Percentiles rank a stretch among this genome's conserved stretches.
Evolutionary conservation across 92 coral and sea anemone genomes (phyloP).

Genomic region (Porites cylindrica): DNA sequence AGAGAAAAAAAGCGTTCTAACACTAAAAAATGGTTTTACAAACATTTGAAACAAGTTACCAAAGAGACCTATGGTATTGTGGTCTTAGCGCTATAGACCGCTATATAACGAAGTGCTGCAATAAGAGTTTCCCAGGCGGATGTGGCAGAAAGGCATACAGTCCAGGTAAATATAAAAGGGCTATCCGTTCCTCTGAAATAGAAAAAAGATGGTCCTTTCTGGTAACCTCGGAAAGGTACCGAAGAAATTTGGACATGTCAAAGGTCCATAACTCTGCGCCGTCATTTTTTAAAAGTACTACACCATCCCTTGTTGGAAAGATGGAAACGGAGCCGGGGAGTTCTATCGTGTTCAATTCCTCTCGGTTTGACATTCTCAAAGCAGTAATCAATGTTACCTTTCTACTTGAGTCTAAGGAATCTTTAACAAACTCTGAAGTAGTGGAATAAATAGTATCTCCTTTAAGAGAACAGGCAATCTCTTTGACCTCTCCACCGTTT

Average conservation of each 20-base stretch:
- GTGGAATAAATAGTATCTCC: too few relatives aligned
- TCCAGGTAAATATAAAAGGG: neutral
- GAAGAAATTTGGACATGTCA: neutral
- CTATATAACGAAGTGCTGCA: neutral
- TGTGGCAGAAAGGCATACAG: too few relatives aligned
- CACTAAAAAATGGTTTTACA: too few relatives aligned
- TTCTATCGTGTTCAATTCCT: neutral
- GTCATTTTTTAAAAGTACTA: neutral
- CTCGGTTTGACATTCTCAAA: constrained; percentile 6
- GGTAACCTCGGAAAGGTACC: neutral
- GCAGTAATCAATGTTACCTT: neutral
- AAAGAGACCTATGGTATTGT: too few relatives aligned
- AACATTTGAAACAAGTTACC: too few relatives aligned
- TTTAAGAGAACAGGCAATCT: too few relatives aligned
- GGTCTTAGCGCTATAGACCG: too few relatives aligned
- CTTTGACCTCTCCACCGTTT: too few relatives aligned
- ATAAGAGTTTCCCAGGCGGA: too few relatives aligned
- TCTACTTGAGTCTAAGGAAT: too few relatives aligned
- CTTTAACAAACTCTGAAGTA: neutral
- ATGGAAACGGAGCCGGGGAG: neutral
- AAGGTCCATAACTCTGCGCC: constrained; percentile 15
- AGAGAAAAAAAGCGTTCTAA: too few relatives aligned
- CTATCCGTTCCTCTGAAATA: constrained; percentile 1
- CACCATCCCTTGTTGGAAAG: neutral
- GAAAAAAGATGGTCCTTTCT: neutral